These are phyloP conservation scores for Conus betulinus DNA, from an alignment of 1,140 invertebrate species.

Conservation along the genomic window DNA sequence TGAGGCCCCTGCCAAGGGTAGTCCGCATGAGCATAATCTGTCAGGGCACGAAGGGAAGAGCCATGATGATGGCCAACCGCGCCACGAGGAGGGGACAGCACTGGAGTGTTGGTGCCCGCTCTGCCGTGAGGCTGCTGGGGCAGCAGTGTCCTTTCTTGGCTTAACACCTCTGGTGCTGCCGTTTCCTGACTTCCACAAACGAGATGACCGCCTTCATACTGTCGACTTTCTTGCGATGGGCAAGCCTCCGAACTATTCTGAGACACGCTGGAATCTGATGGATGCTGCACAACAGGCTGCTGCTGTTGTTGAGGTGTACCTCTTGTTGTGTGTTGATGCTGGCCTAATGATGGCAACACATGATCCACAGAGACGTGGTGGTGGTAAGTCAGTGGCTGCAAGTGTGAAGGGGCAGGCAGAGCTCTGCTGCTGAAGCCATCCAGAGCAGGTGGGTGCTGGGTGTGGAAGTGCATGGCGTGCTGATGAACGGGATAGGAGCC, in stretches of 20 bases:
- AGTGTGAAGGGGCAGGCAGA: background rate
- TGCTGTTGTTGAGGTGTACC: background rate
- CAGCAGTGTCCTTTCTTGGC: background rate
- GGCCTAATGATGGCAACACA: background rate
- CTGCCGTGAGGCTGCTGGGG: background rate
- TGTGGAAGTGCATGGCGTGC: background rate
- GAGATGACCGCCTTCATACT: background rate
- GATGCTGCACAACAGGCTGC: slow-evolving; percentile 4
- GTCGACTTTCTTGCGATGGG: background rate
- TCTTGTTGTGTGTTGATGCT: background rate
- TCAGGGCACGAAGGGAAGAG: background rate
- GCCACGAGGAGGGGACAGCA: background rate
- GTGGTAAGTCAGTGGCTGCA: background rate
- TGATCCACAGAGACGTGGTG: background rate
- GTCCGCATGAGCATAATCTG: background rate
- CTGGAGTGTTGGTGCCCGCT: background rate
- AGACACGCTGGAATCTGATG: background rate
- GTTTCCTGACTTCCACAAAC: background rate
- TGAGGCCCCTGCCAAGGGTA: background rate
- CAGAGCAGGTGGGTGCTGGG: background rate
- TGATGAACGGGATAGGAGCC: background rate
- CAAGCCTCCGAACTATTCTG: background rate
- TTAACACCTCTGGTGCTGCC: background rate
- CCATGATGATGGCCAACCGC: background rate
- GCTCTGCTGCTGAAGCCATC: background rate